Base-by-base conservation (phyloP, 2,888 invertebrate species). In the Platerodrilus igneus region DNA sequence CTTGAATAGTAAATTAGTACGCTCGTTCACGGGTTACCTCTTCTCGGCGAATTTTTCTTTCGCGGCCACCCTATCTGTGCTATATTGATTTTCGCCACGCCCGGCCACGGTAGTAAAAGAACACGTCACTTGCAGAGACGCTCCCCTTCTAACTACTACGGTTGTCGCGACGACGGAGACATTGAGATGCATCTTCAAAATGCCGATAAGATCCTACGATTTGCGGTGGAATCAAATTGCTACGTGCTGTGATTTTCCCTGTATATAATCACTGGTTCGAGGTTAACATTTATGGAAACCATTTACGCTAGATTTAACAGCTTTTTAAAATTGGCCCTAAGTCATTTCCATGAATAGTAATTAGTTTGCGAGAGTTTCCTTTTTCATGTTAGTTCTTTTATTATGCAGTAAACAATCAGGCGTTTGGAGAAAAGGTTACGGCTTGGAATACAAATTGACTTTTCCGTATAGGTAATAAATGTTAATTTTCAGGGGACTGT, bases 11-110 rank as follows among this genome's bases (percentile, higher is more conserved):
- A 47, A 44, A 45, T 41, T 44, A 44, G 37, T 32, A 43, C 43
- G 36, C 28, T 41, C 42, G 41, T 45, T 41, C 38, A 39, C 46
- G 35, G 42, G 39, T 46, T 42, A 42, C 42, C 40, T 46, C 41
- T 51, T 52, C 50, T 49, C 47, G 47, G 55, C 47, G 50, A 52
- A 53, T 55, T 56, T 54, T 56, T 54, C 55, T 56, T 56, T 45
- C 50, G 49, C 49, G 48, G 52, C 53, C 46, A 49, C 53, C 53
- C 55, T 57, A 55, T 58, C 55, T 57, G 54, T 54, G 55, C 57
- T 55, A 57, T 58, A 58, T 58, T 56, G 58, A 58, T 58, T 58
- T 58, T 53, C 55, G 56, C 58, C 58, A 58, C 58, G 58, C 58
- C 57, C 57, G 56, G 49, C 52, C 37, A 52, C 55, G 52, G 48